These are phyloP conservation scores for Limnephilus lunatus DNA, from an alignment of 2,888 invertebrate genomes.

Conservation along the genomic window DNA sequence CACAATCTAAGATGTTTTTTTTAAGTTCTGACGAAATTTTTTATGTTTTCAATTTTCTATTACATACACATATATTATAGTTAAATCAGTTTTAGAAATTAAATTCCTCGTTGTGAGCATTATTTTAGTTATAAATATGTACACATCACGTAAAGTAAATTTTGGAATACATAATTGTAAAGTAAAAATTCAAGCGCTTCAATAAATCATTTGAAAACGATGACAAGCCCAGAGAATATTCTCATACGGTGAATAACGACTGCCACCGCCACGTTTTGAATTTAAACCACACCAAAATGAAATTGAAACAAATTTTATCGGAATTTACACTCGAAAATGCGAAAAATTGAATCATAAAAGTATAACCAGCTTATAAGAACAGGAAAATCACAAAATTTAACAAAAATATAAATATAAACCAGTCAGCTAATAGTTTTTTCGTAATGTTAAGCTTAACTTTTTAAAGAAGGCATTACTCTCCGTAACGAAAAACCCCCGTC, in stretches of 20 bases:
- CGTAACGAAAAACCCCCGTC: background rate
- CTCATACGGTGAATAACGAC: slow-evolving; percentile 8
- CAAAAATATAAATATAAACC: background rate
- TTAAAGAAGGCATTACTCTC: background rate
- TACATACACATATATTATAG: no score
- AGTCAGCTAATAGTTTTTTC: background rate
- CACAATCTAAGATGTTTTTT: background rate
- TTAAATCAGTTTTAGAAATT: no score
- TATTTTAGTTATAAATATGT: background rate
- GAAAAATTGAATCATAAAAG: background rate
- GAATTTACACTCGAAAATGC: background rate
- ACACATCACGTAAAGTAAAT: background rate
- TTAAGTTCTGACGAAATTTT: no score
- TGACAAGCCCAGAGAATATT: slow-evolving; percentile 11
- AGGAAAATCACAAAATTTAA: background rate
- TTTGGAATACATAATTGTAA: background rate
- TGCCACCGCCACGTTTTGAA: background rate
- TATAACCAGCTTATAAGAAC: background rate
- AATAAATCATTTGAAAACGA: slow-evolving; percentile 30
- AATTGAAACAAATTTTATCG: background rate
- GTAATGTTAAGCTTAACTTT: background rate
- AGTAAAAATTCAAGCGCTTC: background rate
- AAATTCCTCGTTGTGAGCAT: background rate
- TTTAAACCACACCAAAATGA: slow-evolving; percentile 25
- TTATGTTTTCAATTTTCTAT: no score